Evolutionary conservation across 2,888 invertebrate species (phyloP).

Genomic region (Apotomis capreana): DNA sequence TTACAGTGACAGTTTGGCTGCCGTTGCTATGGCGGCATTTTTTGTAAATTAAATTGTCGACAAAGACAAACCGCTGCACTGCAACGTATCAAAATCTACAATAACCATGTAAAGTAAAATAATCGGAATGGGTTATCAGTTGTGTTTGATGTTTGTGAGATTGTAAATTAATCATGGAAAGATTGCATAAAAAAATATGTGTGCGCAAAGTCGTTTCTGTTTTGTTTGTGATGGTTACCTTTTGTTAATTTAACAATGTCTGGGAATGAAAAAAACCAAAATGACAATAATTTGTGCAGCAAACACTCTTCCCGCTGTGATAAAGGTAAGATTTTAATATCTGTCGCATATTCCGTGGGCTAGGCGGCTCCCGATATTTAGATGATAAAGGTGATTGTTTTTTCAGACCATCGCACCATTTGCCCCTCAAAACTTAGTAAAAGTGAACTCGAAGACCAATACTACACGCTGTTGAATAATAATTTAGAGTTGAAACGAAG

Average conservation of each 20-base stretch:
- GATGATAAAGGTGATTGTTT: background rate
- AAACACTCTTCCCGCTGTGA: constrained; percentile 47
- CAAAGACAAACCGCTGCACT: constrained; percentile 12
- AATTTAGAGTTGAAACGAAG: constrained; percentile 85
- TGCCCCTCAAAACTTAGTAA: constrained; percentile 83
- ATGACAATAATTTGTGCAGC: constrained; percentile 53
- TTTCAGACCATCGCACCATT: constrained; percentile 56
- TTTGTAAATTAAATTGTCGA: constrained; percentile 48
- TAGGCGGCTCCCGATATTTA: background rate
- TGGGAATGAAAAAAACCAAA: constrained; percentile 50
- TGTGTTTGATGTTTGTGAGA: constrained; percentile 9
- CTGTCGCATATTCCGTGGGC: background rate
- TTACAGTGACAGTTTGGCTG: constrained; percentile 18
- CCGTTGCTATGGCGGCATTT: constrained; percentile 72
- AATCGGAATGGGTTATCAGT: constrained; percentile 21
- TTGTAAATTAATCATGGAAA: constrained; percentile 33
- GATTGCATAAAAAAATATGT: constrained; percentile 26
- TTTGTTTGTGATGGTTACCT: constrained; percentile 20
- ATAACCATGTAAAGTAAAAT: constrained; percentile 22
- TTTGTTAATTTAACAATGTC: constrained; percentile 51
- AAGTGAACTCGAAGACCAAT: constrained; percentile 86
- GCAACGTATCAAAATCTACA: background rate
- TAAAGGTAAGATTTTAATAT: constrained; percentile 42
- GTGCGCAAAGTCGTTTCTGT: constrained; percentile 18
- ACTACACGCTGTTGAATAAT: constrained; percentile 84